A percentile compares a stretch with the other conserved stretches of the same genome.
These are phyloP conservation scores for Sciurus carolinensis DNA, from an alignment of 2,797 vertebrate genomes.

Conservation along the genomic window DNA sequence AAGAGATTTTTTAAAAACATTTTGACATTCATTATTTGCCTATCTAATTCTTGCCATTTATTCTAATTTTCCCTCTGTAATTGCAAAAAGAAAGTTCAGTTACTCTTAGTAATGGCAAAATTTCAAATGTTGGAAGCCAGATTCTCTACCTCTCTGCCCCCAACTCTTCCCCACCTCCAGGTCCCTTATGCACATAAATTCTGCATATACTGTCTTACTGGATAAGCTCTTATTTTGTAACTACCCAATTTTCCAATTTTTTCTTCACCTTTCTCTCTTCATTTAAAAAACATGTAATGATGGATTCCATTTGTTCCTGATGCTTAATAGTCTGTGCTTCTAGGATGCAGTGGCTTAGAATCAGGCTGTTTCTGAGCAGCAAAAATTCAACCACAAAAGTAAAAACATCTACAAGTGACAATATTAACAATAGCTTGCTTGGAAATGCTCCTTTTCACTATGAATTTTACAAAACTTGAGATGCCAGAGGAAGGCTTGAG, in stretches of 20 bases:
- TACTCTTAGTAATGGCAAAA: not conserved
- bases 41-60: not conserved
- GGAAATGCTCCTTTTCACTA: not conserved
- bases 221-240: not conserved
- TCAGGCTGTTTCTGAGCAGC: not conserved
- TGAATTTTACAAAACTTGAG: not conserved
- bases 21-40: not conserved
- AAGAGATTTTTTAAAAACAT: not conserved
- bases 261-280: not conserved
- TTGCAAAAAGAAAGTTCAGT: not conserved
- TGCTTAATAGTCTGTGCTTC: not conserved
- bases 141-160: not conserved
- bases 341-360: not conserved
- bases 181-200: not conserved
- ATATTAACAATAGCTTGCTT: not conserved
- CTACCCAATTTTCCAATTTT: not conserved
- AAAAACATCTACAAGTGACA: not conserved
- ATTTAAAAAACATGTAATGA: not conserved
- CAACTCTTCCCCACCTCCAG: not conserved
- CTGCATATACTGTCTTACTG: not conserved
- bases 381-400: not conserved
- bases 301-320: not conserved
- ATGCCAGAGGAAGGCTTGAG: not conserved
- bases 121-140: not conserved
- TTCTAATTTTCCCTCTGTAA: slow-evolving; percentile 25